Percentiles rank a stretch among this genome's conserved stretches.
phyloP scores from a whole-genome alignment of 2,797 vertebrate species.

The Cheirogaleus major region DNA sequence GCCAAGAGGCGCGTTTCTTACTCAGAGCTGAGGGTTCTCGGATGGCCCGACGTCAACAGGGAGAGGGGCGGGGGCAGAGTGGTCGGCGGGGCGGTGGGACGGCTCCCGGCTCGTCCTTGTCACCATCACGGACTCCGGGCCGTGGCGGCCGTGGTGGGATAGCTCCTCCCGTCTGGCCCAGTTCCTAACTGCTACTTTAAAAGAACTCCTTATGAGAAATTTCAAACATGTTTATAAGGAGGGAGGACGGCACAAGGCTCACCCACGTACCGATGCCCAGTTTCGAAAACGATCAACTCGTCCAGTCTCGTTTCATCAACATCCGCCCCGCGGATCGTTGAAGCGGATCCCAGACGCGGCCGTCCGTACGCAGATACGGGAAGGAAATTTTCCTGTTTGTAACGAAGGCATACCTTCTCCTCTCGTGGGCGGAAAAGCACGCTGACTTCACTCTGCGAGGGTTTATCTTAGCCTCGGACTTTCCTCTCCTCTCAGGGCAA shows the following conservation, averaged over 20 bases:
- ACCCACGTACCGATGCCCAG: accelerated
- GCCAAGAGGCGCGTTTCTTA: background rate
- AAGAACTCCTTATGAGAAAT: background rate
- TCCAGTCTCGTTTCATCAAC: background rate
- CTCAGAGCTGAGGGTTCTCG: slow-evolving; percentile 11
- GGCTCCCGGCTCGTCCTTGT: too few species aligned
- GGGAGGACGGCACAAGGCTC: accelerated
- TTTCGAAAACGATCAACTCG: accelerated
- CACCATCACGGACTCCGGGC: background rate
- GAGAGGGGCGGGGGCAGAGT: background rate
- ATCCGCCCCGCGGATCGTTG: background rate
- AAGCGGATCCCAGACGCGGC: background rate
- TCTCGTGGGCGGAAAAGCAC: accelerated
- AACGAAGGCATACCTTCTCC: background rate
- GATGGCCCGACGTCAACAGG: slow-evolving; percentile 51
- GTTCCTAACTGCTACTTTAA: background rate
- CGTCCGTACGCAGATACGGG: background rate
- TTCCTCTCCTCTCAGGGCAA: background rate
- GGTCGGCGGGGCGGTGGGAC: background rate
- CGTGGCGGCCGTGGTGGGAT: accelerated
- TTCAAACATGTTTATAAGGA: background rate
- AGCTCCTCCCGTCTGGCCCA: background rate
- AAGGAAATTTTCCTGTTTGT: background rate
- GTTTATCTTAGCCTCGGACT: background rate
- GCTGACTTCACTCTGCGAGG: accelerated